Base-by-base conservation (phyloP, 2,888 invertebrate genomes). In the Coremacera marginata region DNA sequence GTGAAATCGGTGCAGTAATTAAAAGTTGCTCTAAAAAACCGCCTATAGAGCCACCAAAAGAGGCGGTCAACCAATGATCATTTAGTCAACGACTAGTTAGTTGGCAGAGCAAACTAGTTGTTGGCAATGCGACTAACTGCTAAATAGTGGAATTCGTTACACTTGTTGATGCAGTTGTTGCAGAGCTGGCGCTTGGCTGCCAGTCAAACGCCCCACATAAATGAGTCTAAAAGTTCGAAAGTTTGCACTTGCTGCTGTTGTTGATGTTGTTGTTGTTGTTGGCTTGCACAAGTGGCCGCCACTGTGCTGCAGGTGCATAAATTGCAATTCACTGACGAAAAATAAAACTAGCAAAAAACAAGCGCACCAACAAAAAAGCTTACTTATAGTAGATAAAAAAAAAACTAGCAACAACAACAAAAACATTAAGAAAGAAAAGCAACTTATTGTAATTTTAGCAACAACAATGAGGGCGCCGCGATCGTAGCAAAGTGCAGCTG, bases 381-480 rank as follows among this genome's bases (percentile, higher is more conserved):
- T 63, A 73, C 63, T 31, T 63, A 60, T 72, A 37, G 62, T 62
- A 72, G 44, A 62, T 27, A 72, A 72, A 57, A 63, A 5, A 55
- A 14, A 55, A 70, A 19, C 14, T 22, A 57, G n/a, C 57, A 70
- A 72, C 31, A 25, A 70, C 57, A n/a, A 34, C 16, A 60, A 44
- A 27, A 49, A 44, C 11, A 19, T 37, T 22, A 22, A 65, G 22
- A 22, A 8, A 55, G 34, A 65, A 19, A 11, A 57, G 11, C n/a
- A 70, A 8, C n/a, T 8, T 16, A 57, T 74, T 55, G 74, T 52
- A 65, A 65, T 74, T 74, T 74, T 55, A 65, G 74, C 65, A 65
- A 52, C 49, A 74, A 74, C 74, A 65, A 74, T 65, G 74, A 67
- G 74, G 74, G 74, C 74, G 74, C 74, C 65, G 37, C 74, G 31